phyloP scores from a whole-genome alignment of 2,888 invertebrate species.

The Trissolcus japonicus region DNA sequence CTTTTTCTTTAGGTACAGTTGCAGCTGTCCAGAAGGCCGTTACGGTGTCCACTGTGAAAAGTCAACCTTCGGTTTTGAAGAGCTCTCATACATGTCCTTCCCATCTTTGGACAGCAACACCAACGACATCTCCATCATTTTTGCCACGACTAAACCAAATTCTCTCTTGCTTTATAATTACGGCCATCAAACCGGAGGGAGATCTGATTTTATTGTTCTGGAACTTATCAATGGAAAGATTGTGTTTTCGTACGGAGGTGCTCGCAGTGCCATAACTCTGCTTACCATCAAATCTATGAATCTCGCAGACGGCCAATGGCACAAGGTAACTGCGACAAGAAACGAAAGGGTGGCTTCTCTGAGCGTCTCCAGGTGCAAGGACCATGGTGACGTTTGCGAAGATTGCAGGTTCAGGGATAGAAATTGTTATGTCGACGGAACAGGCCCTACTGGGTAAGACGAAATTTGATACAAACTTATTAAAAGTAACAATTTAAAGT shows the following conservation, averaged over 20 bases:
- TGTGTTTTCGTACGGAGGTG: slow-evolving; percentile 92
- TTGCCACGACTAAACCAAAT: slow-evolving; percentile 92
- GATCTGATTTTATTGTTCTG: slow-evolving; percentile 94
- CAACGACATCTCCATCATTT: slow-evolving; percentile 93
- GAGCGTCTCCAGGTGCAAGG: slow-evolving; percentile 87
- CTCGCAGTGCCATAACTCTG: slow-evolving; percentile 90
- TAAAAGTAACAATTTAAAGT: neutral
- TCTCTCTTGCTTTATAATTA: slow-evolving; percentile 94
- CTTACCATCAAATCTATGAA: slow-evolving; percentile 83
- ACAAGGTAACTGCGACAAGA: slow-evolving; percentile 90
- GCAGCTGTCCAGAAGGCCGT: slow-evolving; percentile 89
- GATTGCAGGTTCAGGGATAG: slow-evolving; percentile 91
- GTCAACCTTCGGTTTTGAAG: slow-evolving; percentile 91
- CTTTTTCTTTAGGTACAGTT: slow-evolving; percentile 66
- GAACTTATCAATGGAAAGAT: slow-evolving; percentile 91
- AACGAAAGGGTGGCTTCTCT: slow-evolving; percentile 92
- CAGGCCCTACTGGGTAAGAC: slow-evolving; percentile 91
- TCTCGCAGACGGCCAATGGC: slow-evolving; percentile 92
- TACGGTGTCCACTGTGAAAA: slow-evolving; percentile 95
- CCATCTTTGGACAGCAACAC: slow-evolving; percentile 90
- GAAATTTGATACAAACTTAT: too few relatives aligned
- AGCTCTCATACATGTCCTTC: slow-evolving; percentile 93
- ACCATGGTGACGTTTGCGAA: slow-evolving; percentile 90
- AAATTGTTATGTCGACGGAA: slow-evolving; percentile 89
- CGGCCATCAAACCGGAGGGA: slow-evolving; percentile 90